Evolutionary conservation across 2,888 invertebrate genomes (phyloP).

Genomic region (Andrena minutula): DNA sequence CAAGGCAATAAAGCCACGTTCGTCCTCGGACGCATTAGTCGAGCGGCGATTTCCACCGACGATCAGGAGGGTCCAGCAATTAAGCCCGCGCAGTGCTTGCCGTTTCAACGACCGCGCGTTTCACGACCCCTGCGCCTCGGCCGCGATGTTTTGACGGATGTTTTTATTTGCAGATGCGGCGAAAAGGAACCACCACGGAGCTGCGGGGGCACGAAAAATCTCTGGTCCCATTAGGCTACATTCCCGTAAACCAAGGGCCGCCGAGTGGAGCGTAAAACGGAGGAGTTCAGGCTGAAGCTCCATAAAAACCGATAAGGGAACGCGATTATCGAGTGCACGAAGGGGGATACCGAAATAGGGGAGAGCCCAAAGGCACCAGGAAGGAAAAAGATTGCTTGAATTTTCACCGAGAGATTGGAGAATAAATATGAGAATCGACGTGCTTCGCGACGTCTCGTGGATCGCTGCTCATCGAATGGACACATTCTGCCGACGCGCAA

Average conservation of each 20-base stretch:
- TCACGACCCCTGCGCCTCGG: slow-evolving; percentile 1
- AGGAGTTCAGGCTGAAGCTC: slow-evolving; percentile 1
- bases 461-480: not conserved
- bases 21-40: slow-evolving; percentile 13
- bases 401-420: not conserved
- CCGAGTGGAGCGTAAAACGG: slow-evolving; percentile 42
- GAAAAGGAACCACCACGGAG: slow-evolving; percentile 22
- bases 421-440: slow-evolving; percentile 26
- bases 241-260: slow-evolving; percentile 43
- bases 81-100: slow-evolving; percentile 10
- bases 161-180: slow-evolving; percentile 60
- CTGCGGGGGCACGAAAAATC: slow-evolving; percentile 25
- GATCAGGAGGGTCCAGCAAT: slow-evolving; percentile 25
- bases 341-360: not conserved
- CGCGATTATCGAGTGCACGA: slow-evolving; percentile 14
- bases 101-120: slow-evolving; percentile 23
- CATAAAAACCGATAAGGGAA: slow-evolving; percentile 4
- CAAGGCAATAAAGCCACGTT: not conserved
- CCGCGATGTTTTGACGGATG: slow-evolving; percentile 26
- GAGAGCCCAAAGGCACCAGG: too few species aligned
- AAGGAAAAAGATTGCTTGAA: not conserved
- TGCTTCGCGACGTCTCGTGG: not conserved
- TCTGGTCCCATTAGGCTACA: slow-evolving; percentile 36
- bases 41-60: not conserved
- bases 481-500: not conserved